A percentile compares a stretch with the other conserved stretches of the same genome.
Evolutionary conservation across 2,888 invertebrate species (phyloP).

Genomic region (Spisula solida): DNA sequence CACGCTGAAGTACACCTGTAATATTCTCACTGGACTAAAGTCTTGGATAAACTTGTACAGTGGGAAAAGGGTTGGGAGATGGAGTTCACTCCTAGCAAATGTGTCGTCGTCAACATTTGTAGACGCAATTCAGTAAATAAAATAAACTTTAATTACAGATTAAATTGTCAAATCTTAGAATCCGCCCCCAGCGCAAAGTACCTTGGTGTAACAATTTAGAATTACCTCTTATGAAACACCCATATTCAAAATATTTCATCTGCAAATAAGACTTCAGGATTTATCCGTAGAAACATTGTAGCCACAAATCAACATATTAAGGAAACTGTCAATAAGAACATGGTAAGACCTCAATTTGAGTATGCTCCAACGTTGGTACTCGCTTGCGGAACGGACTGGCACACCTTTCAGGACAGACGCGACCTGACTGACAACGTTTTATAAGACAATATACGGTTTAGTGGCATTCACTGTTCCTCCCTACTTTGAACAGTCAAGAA

Average conservation of each 20-base stretch:
- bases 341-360: too few species aligned
- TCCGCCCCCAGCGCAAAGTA: not conserved
- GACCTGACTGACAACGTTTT: not conserved
- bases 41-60: not conserved
- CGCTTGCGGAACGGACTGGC: too few species aligned
- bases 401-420: too few species aligned
- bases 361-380: too few species aligned
- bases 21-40: too few species aligned
- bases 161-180: not conserved
- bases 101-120: not conserved
- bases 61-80: not conserved
- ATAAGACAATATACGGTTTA: not conserved
- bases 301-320: too few species aligned
- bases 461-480: not conserved
- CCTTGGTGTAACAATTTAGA: not conserved
- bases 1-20: too few species aligned
- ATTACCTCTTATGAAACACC: not conserved
- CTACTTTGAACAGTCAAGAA: not conserved
- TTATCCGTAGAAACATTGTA: not conserved
- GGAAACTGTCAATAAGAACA: too few species aligned
- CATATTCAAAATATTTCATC: not conserved
- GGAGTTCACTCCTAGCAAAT: not conserved
- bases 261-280: not conserved
- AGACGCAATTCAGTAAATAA: not conserved
- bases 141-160: not conserved